Evolutionary conservation across 1,140 invertebrate genomes (phyloP), one percentile per base, ranked within the genome.

Genomic region (Oryctes rhinoceros): DNA sequence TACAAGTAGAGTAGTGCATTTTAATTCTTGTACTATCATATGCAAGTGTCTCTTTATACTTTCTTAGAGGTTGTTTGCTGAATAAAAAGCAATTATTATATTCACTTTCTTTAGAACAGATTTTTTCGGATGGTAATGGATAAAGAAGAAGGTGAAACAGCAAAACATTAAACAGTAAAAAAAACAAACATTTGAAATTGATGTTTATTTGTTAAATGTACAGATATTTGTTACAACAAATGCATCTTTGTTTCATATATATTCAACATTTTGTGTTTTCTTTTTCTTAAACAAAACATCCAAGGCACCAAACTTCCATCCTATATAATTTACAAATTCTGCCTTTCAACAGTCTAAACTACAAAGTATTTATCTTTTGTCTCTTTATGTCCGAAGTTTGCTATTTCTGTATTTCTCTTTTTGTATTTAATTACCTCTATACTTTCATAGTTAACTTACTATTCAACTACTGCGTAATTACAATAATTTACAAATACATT

Each of bases 151-250:
- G 24, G 65, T 71, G 5, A 37, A 37, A 35, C 15, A 71, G 9
- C 37, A 24, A 71, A n/a, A n/a, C n/a, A n/a, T n/a, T n/a, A n/a
- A n/a, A n/a, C n/a, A n/a, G n/a, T n/a, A n/a, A n/a, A n/a, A n/a
- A 13, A 37, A 24, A 71, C 65, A 71, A 76, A 48, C 5, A 15
- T 76, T 76, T 74, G 39, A 80, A 62, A 35, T 75, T 79, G 7
- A 48, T 79, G 15, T 30, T 81, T 83, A 84, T 84, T 84, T 80
- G 81, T 81, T 79, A 86, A 86, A 84, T 86, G 83, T 86, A 86
- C 85, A 86, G 83, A 83, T 84, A 83, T 82, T 81, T 80, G 80
- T 83, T 85, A 86, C 85, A 85, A 86, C 85, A 86, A 86, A 84
- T 85, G 81, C 79, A 84, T 86, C 80, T 84, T 78, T 76, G 75